Conservation (phyloP, 2,888 invertebrate genomes). For the Aspidiotus destructor region DNA sequence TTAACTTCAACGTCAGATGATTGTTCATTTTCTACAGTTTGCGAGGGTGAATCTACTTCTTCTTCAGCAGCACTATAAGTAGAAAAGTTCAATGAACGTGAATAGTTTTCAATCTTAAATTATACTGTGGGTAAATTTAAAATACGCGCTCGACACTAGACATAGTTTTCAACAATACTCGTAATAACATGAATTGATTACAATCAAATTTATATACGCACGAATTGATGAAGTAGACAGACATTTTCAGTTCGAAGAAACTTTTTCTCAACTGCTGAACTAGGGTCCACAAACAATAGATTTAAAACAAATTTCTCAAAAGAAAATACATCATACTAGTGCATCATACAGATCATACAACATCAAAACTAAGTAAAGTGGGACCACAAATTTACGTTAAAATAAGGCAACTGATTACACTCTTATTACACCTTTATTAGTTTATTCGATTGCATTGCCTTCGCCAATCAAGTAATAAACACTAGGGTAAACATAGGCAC, state of each 20-base stretch:
- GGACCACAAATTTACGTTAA: constrained; percentile 15
- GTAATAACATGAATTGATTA: neutral
- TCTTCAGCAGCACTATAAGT: constrained; percentile 42
- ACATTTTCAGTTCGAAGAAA: constrained; percentile 20
- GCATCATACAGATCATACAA: neutral
- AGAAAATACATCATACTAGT: neutral
- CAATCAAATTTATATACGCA: constrained; percentile 23
- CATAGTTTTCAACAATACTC: neutral
- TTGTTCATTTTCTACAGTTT: constrained; percentile 43
- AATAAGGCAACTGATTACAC: constrained; percentile 1
- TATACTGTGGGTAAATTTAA: neutral
- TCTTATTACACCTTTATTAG: too few relatives aligned
- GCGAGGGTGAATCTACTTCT: constrained; percentile 42
- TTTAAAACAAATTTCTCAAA: neutral
- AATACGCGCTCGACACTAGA: neutral
- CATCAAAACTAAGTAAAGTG: neutral
- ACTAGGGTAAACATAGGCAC: constrained; percentile 9
- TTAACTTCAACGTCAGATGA: constrained; percentile 38
- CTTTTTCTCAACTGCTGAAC: neutral
- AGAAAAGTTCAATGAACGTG: neutral
- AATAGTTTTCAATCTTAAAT: neutral
- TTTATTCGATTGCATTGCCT: neutral
- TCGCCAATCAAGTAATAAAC: constrained; percentile 29
- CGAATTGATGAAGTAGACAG: constrained; percentile 35
- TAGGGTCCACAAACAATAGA: neutral